A percentile compares a stretch with the other conserved stretches of the same genome.
These are phyloP conservation scores for Drosophila cognata DNA, from an alignment of 2,888 invertebrate species.

Conservation along the genomic window DNA sequence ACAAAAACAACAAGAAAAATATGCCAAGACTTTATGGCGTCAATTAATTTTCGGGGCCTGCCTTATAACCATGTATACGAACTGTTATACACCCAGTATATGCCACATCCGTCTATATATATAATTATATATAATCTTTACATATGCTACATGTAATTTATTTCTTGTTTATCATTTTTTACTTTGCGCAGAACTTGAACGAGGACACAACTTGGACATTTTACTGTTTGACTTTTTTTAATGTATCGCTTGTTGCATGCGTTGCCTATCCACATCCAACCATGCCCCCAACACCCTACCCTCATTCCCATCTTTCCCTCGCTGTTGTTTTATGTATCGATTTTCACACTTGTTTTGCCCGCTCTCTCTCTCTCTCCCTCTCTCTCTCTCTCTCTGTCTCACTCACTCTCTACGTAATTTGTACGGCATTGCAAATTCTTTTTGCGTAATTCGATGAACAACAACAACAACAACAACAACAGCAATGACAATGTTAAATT, in stretches of 20 bases:
- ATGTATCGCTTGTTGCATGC: slow-evolving; percentile 39
- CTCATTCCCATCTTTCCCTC: background rate
- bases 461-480: slow-evolving; percentile 18
- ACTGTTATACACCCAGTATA: slow-evolving; percentile 6
- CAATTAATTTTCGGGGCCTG: slow-evolving; percentile 71
- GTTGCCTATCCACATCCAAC: slow-evolving; percentile 3
- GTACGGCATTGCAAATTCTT: slow-evolving; percentile 26
- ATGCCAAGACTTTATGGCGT: slow-evolving; percentile 73
- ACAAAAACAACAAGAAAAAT: slow-evolving; percentile 32
- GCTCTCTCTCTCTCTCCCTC: background rate
- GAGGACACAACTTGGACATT: slow-evolving; percentile 62
- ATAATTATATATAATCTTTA: slow-evolving; percentile 1
- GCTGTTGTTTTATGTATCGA: background rate
- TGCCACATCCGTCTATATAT: slow-evolving; percentile 5
- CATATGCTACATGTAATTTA: background rate
- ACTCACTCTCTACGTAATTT: slow-evolving; percentile 8
- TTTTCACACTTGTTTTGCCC: slow-evolving; percentile 1
- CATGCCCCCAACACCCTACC: background rate
- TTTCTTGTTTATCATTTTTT: slow-evolving; percentile 20
- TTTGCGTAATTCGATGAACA: slow-evolving; percentile 68
- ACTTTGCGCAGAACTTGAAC: slow-evolving; percentile 39
- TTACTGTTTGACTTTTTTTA: slow-evolving; percentile 25
- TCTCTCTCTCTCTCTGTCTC: background rate
- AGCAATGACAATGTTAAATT: slow-evolving; percentile 53
- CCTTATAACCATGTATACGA: slow-evolving; percentile 27